These are phyloP conservation scores for Drepana arcuata DNA, from an alignment of 1,140 invertebrate genomes.

Conservation along the genomic window DNA sequence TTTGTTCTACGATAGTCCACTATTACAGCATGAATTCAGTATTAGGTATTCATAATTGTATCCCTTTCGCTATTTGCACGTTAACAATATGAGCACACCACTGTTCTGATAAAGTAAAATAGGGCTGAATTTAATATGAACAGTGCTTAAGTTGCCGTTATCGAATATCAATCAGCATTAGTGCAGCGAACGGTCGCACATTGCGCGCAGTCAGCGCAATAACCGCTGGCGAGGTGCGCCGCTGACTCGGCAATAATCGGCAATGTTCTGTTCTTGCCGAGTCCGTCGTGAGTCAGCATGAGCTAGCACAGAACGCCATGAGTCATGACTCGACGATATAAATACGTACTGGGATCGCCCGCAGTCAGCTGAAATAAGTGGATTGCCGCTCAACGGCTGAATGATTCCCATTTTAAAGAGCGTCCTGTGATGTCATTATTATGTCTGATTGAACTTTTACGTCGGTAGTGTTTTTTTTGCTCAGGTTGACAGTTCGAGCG, in stretches of 20 bases:
- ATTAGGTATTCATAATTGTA: too few relatives aligned
- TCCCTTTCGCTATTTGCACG: too few relatives aligned
- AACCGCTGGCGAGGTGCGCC: slow-evolving; percentile 36
- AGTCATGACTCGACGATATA: slow-evolving; percentile 44
- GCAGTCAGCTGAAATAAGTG: slow-evolving; percentile 57
- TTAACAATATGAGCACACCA: too few relatives aligned
- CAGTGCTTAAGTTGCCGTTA: slow-evolving; percentile 21
- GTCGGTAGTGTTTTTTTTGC: too few relatives aligned
- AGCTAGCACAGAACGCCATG: slow-evolving; percentile 20
- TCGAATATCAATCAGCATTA: slow-evolving; percentile 52
- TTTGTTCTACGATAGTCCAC: too few relatives aligned
- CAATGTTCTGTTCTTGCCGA: slow-evolving; percentile 23
- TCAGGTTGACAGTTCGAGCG: too few relatives aligned
- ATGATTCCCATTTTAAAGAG: slow-evolving; percentile 47
- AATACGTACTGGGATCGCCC: slow-evolving; percentile 36
- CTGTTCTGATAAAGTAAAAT: too few relatives aligned
- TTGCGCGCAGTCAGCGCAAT: slow-evolving; percentile 47
- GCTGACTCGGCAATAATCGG: slow-evolving; percentile 31
- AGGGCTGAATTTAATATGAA: too few relatives aligned
- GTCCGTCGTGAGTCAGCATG: slow-evolving; percentile 39
- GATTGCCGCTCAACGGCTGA: slow-evolving; percentile 52
- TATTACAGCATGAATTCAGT: too few relatives aligned
- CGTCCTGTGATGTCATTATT: slow-evolving; percentile 30
- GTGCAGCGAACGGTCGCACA: slow-evolving; percentile 28
- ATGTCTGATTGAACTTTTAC: slow-evolving; percentile 8